These are phyloP conservation scores for Enteromius anoplus DNA, from an alignment of 2,797 vertebrate genomes.

Conservation along the genomic window DNA sequence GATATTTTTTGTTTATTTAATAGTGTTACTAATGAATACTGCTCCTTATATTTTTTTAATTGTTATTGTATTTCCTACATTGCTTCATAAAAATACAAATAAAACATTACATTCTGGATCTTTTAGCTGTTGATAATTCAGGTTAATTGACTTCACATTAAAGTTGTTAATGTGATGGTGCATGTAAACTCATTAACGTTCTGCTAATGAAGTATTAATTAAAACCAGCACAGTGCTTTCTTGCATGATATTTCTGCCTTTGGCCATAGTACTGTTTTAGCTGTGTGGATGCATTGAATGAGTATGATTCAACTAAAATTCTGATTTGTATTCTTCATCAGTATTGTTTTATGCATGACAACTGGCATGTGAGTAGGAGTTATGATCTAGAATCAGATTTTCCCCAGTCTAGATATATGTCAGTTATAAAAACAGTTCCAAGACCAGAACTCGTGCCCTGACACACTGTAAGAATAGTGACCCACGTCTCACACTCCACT, in stretches of 20 bases:
- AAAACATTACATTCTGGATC: not conserved
- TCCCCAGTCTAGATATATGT: not conserved
- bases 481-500: conserved; percentile 26
- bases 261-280: conserved; percentile 3
- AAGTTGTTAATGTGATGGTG: conserved; percentile 38
- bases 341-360: not conserved
- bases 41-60: no score
- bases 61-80: not conserved
- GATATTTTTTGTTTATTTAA: not conserved
- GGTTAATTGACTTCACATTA: conserved; percentile 37
- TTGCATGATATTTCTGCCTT: conserved; percentile 26
- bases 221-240: conserved; percentile 9
- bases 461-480: conserved; percentile 39
- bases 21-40: not conserved
- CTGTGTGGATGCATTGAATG: conserved; percentile 17
- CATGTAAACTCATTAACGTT: conserved; percentile 41
- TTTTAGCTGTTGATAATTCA: conserved; percentile 41
- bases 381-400: conserved; percentile 5
- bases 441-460: not conserved
- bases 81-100: not conserved
- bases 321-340: not conserved
- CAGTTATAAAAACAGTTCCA: conserved; percentile 29
- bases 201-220: conserved; percentile 39
- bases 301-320: not conserved
- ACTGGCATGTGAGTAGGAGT: not conserved